A percentile compares a stretch with the other conserved stretches of the same genome.
Conservation (phyloP, 2,888 invertebrate species). For the Dendrolimus houi region DNA sequence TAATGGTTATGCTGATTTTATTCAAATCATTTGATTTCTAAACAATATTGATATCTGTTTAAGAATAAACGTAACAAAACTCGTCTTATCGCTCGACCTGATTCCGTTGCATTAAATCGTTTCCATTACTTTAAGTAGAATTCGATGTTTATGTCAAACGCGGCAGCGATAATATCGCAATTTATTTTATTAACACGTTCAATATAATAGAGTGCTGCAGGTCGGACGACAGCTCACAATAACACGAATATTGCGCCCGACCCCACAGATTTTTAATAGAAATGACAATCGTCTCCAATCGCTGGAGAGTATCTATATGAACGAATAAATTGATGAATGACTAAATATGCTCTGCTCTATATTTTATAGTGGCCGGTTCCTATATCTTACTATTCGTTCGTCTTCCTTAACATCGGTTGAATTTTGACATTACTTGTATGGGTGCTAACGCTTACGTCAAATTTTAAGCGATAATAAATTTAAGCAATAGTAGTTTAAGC, state of each 20-base stretch:
- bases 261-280: neutral
- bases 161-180: constrained; percentile 64
- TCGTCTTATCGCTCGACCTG: constrained; percentile 49
- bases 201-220: constrained; percentile 45
- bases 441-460: no score
- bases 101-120: constrained; percentile 62
- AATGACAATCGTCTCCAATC: neutral
- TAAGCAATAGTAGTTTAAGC: no score
- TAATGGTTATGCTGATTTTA: neutral
- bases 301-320: neutral
- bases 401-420: no score
- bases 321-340: no score
- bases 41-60: constrained; percentile 24
- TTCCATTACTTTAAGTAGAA: constrained; percentile 73
- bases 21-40: neutral
- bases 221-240: constrained; percentile 18
- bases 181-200: constrained; percentile 67
- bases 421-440: no score
- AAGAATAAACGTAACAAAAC: constrained; percentile 30
- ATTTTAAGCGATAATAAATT: no score
- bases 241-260: constrained; percentile 11
- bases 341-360: no score
- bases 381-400: no score
- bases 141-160: constrained; percentile 71
- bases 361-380: no score